Evolutionary conservation across 1,140 invertebrate species (phyloP).

Genomic region (Parasteatoda tepidariorum): DNA sequence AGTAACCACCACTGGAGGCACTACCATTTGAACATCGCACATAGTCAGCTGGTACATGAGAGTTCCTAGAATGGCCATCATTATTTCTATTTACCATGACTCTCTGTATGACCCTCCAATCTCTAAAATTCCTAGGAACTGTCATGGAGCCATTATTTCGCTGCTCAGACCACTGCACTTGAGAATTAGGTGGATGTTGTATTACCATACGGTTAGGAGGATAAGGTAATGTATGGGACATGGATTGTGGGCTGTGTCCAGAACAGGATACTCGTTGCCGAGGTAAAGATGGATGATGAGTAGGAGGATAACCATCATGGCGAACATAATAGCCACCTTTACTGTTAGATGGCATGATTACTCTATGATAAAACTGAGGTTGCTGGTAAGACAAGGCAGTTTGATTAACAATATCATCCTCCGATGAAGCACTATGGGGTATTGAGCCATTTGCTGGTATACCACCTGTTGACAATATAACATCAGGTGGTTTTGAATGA

Average conservation of each 20-base stretch:
- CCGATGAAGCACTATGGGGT: conserved; percentile 18
- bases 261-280: conserved; percentile 24
- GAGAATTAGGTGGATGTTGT: background rate
- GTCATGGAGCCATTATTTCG: conserved; percentile 21
- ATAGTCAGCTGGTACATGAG: conserved; percentile 32
- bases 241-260: conserved; percentile 4
- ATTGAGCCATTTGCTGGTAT: conserved; percentile 47
- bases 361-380: background rate
- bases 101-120: conserved; percentile 56
- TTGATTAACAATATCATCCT: conserved; percentile 24
- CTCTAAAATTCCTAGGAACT: conserved; percentile 48
- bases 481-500: conserved; percentile 47
- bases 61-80: background rate
- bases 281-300: conserved; percentile 35
- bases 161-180: conserved; percentile 17
- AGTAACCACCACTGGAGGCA: background rate
- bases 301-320: conserved; percentile 9
- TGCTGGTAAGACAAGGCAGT: conserved; percentile 1
- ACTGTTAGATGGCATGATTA: conserved; percentile 12
- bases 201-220: conserved; percentile 21
- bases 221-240: conserved; percentile 2
- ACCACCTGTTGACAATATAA: conserved; percentile 43
- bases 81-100: conserved; percentile 7
- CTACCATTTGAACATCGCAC: conserved; percentile 11
- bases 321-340: conserved; percentile 44